phyloP scores from a whole-genome alignment of 2,888 invertebrate species.

The Netelia fuscicornis region DNA sequence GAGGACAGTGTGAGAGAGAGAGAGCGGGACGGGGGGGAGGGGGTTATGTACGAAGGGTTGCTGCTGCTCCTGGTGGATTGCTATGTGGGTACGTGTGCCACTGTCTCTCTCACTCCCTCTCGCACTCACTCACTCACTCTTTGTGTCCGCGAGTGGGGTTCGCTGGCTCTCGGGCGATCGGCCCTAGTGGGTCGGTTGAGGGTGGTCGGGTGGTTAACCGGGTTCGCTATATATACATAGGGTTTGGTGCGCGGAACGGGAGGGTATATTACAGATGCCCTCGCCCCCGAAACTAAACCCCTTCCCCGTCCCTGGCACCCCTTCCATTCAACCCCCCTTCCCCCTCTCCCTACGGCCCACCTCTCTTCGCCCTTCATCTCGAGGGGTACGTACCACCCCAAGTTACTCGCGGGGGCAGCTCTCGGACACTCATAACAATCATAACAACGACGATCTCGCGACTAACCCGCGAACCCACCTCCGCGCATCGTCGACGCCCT shows the following conservation, averaged over 20 bases:
- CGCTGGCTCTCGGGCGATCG: conserved; percentile 51
- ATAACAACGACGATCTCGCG: conserved; percentile 83
- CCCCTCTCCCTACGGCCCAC: conserved; percentile 27
- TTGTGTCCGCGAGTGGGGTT: conserved; percentile 59
- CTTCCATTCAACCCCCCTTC: conserved; percentile 43
- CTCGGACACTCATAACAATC: conserved; percentile 84
- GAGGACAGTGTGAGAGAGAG: conserved; percentile 39
- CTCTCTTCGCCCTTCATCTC: conserved; percentile 30
- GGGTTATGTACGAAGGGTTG: conserved; percentile 64
- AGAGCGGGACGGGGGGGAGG: conserved; percentile 44
- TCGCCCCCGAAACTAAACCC: conserved; percentile 25
- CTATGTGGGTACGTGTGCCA: conserved; percentile 44
- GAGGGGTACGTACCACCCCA: conserved; percentile 73
- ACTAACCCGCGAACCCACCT: conserved; percentile 84
- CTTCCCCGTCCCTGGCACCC: conserved; percentile 26
- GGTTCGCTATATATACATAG: conserved; percentile 40
- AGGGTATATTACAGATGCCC: conserved; percentile 69
- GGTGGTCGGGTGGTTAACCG: conserved; percentile 58
- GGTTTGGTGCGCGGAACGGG: conserved; percentile 52
- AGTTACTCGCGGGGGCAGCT: conserved; percentile 76
- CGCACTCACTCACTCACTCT: conserved; percentile 8
- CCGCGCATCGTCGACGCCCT: conserved; percentile 83
- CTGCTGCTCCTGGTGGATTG: conserved; percentile 49
- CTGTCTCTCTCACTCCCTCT: neutral
- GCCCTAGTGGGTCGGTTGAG: conserved; percentile 45